Evolutionary conservation across 2,797 vertebrate genomes (phyloP), one percentile per base, ranked within the genome.

Genomic region (Brachymystax lenok): DNA sequence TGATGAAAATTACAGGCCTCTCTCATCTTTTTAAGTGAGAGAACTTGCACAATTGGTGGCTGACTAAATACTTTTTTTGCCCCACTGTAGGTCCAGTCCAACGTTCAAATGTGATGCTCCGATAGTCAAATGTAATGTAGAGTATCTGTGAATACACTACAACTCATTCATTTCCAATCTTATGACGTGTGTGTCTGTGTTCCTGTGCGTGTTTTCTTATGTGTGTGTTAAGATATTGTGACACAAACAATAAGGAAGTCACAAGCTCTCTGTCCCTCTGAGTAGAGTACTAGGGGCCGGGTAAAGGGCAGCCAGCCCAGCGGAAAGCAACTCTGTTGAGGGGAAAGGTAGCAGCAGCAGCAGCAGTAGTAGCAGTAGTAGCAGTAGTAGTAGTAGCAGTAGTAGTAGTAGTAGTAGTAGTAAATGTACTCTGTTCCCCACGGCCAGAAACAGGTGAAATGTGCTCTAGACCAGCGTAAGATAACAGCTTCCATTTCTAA

Each of bases 191-290:
- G 21, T 12, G 61, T 21, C 12, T 71, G 24, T 27, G n/a, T 66
- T 10, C 56, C 61, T 66, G 4, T 40, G 5, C 46, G 69, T 70
- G 52, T 35, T 50, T 4, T 46, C 17, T 24, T 56, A 51, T 24
- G 74, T 75, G 75, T 67, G 33, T 27, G 64, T 72, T 56, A 54
- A 28, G 54, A 16, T 40, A 30, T 69, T 71, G 12, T 21, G 56
- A 71, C 13, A 82, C 14, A 77, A 74, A 75, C 21, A 76, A 79
- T 74, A 75, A 80, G 75, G 84, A 87, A 84, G 78, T 74, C 3
- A 27, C n/a, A 56, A 56, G 67, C 30, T 35, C 33, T 69, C 67
- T 40, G 30, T 54, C 73, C 27, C 24, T 30, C 59, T 66, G 50
- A 77, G 69, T 56, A 64, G 73, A 73, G 40, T 46, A 46, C 40